Evolutionary conservation across 2,113 vertebrate species (phyloP).

Genomic region (Epinephelus moara): DNA sequence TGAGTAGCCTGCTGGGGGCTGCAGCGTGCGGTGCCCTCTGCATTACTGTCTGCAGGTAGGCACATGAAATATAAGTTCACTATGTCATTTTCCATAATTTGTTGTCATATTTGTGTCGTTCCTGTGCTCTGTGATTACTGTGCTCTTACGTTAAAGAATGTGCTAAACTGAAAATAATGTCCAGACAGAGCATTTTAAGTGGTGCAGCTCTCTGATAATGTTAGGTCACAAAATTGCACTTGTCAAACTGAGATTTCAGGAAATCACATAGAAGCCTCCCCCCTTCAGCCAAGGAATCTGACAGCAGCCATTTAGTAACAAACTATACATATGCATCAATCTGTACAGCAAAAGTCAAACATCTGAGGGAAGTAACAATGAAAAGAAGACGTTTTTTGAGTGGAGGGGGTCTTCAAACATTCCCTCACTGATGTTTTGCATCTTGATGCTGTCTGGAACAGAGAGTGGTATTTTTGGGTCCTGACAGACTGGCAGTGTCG

Average conservation of each 20-base stretch:
- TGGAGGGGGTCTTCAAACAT: slow-evolving; percentile 44
- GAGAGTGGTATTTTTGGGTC: slow-evolving; percentile 63
- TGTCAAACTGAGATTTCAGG: slow-evolving; percentile 15
- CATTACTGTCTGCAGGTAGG: slow-evolving; percentile 93
- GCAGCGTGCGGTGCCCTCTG: slow-evolving; percentile 90
- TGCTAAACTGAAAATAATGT: not conserved
- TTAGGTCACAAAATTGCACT: not conserved
- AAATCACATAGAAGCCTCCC: slow-evolving; percentile 1
- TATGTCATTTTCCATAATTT: not conserved
- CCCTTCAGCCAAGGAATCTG: not conserved
- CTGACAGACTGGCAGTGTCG: slow-evolving; percentile 64
- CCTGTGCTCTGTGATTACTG: not conserved
- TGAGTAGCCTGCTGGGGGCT: slow-evolving; percentile 90
- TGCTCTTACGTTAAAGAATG: not conserved
- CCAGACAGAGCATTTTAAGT: not conserved
- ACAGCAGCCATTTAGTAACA: not conserved
- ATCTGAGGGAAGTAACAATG: slow-evolving; percentile 16
- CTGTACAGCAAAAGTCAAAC: slow-evolving; percentile 8
- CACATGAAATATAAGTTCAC: not conserved
- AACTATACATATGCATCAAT: slow-evolving; percentile 8
- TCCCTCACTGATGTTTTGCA: slow-evolving; percentile 52
- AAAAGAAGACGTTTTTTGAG: slow-evolving; percentile 7
- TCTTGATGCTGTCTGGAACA: slow-evolving; percentile 61
- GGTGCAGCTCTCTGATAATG: too few species aligned
- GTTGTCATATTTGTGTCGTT: not conserved